phyloP scores from a whole-genome alignment of 2,888 invertebrate species.

The Synergus japonicus region DNA sequence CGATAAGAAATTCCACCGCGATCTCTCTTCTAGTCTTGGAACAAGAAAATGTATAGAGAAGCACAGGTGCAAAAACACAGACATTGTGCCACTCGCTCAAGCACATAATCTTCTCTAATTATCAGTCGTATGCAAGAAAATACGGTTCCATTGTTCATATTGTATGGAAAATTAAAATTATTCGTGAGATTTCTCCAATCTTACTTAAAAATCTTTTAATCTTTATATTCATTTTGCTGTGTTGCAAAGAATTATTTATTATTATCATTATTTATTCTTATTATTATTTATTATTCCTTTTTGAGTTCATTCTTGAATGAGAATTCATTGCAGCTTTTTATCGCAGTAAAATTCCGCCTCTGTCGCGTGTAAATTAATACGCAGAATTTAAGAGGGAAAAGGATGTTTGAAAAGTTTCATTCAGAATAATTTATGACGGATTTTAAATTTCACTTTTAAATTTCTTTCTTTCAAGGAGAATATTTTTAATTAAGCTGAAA shows the following conservation, averaged over 20 bases:
- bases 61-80: background rate
- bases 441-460: background rate
- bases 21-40: conserved; percentile 20
- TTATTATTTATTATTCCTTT: background rate
- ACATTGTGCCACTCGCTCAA: background rate
- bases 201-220: background rate
- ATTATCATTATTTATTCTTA: too few relatives aligned
- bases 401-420: background rate
- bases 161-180: background rate
- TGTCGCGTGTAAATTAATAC: background rate
- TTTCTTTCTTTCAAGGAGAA: background rate
- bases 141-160: background rate
- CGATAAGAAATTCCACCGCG: conserved; percentile 8
- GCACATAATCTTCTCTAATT: background rate
- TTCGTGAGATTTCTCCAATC: background rate
- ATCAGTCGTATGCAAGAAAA: background rate
- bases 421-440: background rate
- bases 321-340: background rate
- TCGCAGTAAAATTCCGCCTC: background rate
- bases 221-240: background rate
- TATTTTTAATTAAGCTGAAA: background rate
- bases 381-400: background rate
- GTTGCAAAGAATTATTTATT: background rate
- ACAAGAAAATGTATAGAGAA: background rate
- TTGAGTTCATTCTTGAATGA: background rate